Evolutionary conservation across 2,113 vertebrate species (phyloP), one percentile per base, ranked within the genome.

Genomic region (Phylloscopus whistleri): DNA sequence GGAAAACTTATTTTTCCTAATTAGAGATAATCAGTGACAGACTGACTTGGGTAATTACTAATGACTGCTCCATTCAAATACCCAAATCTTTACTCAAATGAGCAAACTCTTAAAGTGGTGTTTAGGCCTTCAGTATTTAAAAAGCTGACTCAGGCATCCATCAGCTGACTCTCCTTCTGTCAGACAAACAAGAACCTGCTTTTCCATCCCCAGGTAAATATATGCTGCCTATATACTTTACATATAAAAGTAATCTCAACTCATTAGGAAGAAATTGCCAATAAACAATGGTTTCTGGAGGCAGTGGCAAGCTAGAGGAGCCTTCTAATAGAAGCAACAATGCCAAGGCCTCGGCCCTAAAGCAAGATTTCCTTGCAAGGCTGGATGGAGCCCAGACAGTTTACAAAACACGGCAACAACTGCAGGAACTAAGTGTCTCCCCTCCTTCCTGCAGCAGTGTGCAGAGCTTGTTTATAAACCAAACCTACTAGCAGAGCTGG

Each of bases 321-420:
- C 16, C 31, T 64, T 85, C 9, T 52, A 48, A 64, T 6, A 58
- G 37, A 44, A 72, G 55, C 3, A 53, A 18, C 16, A 12, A 41
- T 13, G 48, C 46, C n/a, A 66, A 14, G 5, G 14, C 39, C 63
- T 75, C 0, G 0, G 66, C 48, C 43, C 43, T 39, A 30, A 17
- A 67, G 39, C 13, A 35, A 51, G 43, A 63, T 39, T 51, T 74
- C 41, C 23, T 48, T 31, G 44, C 44, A 13, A 35, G 44, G 33
- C 56, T 72, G 51, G 58, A 69, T 55, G 59, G 67, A 77, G n/a
- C 10, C 17, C 49, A n/a, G 18, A 0, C 4, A 6, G 41, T 35
- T 78, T 52, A 49, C 67, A 49, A 55, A 90, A 33, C 11, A 8
- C 5, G 7, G 35, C 33, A 67, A 55, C 24, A 35, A 7, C 55